Evolutionary conservation across 1,140 invertebrate genomes (phyloP).

Genomic region (Pseudobourletiella spinata): DNA sequence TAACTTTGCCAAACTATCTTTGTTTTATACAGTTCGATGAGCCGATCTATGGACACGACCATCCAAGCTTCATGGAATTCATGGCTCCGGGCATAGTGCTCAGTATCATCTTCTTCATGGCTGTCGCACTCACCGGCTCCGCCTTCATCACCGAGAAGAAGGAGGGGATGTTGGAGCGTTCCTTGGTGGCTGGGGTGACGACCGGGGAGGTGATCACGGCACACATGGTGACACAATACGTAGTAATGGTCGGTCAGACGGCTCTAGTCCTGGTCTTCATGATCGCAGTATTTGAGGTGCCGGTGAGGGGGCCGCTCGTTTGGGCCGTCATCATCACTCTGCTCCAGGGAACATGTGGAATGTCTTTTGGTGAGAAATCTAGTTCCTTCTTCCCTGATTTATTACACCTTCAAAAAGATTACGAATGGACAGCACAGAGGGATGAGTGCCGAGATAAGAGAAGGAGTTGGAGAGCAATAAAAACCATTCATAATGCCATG

Average conservation of each 20-base stretch:
- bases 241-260: slow-evolving; percentile 87
- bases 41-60: slow-evolving; percentile 75
- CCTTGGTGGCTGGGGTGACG: slow-evolving; percentile 80
- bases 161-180: slow-evolving; percentile 78
- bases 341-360: slow-evolving; percentile 73
- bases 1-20: neutral
- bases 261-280: slow-evolving; percentile 72
- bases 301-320: slow-evolving; percentile 63
- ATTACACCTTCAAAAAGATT: too few relatives aligned
- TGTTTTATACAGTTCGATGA: slow-evolving; percentile 55
- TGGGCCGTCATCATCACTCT: slow-evolving; percentile 68
- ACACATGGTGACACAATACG: slow-evolving; percentile 84
- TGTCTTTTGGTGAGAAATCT: slow-evolving; percentile 72
- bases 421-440: too few relatives aligned
- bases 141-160: slow-evolving; percentile 84
- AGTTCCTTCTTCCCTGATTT: slow-evolving; percentile 3
- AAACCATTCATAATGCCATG: too few relatives aligned
- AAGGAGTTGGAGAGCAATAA: too few relatives aligned
- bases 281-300: slow-evolving; percentile 71
- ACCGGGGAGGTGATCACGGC: slow-evolving; percentile 83
- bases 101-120: slow-evolving; percentile 93
- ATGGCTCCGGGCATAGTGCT: slow-evolving; percentile 64
- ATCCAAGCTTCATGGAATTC: slow-evolving; percentile 88
- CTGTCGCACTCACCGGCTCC: slow-evolving; percentile 85
- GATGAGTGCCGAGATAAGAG: too few relatives aligned